phyloP scores from a whole-genome alignment of 2,888 invertebrate genomes.

The Tupiocoris notatus region DNA sequence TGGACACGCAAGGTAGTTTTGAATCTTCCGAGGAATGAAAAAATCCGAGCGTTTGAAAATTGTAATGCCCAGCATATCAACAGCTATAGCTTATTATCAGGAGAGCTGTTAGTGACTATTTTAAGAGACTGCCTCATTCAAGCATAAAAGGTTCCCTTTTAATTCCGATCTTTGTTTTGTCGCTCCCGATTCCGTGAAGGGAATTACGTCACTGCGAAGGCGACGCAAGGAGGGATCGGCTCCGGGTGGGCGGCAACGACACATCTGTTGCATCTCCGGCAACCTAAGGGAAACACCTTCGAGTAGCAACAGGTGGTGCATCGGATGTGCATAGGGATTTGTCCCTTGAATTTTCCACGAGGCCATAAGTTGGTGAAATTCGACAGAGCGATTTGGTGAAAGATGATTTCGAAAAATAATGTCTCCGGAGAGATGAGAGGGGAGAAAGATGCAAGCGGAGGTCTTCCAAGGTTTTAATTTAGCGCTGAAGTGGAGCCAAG shows the following conservation, averaged over 20 bases:
- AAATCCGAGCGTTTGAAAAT: no score
- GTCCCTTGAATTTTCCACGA: no score
- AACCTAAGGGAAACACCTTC: constrained; percentile 1
- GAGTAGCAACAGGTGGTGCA: constrained; percentile 8
- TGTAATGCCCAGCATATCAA: no score
- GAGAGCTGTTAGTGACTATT: no score
- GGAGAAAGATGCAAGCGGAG: constrained; percentile 28
- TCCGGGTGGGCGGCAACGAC: constrained; percentile 9
- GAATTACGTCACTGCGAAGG: constrained; percentile 24
- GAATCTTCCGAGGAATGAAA: no score
- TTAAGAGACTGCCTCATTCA: constrained; percentile 5
- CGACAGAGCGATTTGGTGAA: no score
- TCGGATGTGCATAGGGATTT: no score
- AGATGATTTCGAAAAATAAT: not conserved
- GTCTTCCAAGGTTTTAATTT: constrained; percentile 43
- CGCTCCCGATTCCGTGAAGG: constrained; percentile 11
- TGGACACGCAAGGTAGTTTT: no score
- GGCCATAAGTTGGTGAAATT: no score
- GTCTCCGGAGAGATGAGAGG: constrained; percentile 36
- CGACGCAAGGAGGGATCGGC: not conserved
- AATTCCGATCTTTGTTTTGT: not conserved
- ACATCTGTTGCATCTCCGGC: constrained; percentile 41
- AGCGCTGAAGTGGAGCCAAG: constrained; percentile 43
- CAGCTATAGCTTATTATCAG: no score
- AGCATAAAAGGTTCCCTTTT: constrained; percentile 7